Evolutionary conservation across 1,140 invertebrate genomes (phyloP).

Genomic region (Pogonognathellus flavescens): DNA sequence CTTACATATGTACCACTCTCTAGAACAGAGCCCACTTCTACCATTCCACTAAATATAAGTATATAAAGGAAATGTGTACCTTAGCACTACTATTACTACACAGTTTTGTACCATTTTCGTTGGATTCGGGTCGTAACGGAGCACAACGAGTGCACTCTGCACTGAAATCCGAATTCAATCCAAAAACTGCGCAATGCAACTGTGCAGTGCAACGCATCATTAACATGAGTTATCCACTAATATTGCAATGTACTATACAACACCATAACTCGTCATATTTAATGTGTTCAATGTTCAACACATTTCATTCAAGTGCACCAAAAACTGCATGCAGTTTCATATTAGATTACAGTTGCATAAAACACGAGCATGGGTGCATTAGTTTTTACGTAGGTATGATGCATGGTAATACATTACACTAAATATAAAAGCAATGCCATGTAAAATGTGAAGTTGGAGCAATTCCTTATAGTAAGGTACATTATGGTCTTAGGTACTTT

Average conservation of each 20-base stretch:
- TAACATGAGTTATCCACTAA: slow-evolving; percentile 24
- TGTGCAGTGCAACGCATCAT: slow-evolving; percentile 33
- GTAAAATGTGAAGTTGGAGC: too few species aligned
- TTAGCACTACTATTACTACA: slow-evolving; percentile 2
- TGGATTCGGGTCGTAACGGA: slow-evolving; percentile 4
- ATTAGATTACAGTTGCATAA: too few species aligned
- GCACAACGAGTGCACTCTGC: slow-evolving; percentile 17
- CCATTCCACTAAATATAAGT: neutral
- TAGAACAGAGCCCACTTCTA: too few species aligned
- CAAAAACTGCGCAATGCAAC: slow-evolving; percentile 42
- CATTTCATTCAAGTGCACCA: neutral
- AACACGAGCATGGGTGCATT: too few species aligned
- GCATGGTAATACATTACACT: too few species aligned
- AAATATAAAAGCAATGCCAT: too few species aligned
- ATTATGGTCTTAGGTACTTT: too few species aligned
- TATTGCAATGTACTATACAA: neutral
- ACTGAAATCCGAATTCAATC: slow-evolving; percentile 34
- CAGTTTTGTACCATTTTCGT: neutral
- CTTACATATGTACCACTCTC: neutral
- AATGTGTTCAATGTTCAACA: neutral
- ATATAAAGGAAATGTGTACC: neutral
- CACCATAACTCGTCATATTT: neutral
- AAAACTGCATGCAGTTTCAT: neutral
- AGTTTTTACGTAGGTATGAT: too few species aligned
- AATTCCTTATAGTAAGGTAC: too few species aligned